Evolutionary conservation across 2,113 vertebrate genomes (phyloP).

Genomic region (Desmodus rotundus): DNA sequence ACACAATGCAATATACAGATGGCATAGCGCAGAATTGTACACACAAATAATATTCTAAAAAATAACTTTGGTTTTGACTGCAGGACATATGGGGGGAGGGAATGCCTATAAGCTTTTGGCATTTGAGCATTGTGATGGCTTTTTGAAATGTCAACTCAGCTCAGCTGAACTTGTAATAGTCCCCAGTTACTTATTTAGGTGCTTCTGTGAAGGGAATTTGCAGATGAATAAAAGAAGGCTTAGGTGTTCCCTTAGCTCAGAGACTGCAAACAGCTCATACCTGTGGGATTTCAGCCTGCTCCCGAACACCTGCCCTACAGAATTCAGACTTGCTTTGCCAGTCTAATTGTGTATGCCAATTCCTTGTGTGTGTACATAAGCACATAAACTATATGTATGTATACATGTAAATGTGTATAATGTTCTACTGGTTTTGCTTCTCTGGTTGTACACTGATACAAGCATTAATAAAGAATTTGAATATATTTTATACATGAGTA

Average conservation of each 20-base stretch:
- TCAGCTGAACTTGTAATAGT: neutral
- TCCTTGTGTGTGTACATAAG: neutral
- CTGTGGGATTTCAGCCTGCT: neutral
- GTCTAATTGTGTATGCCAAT: neutral
- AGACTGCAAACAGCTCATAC: neutral
- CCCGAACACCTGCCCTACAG: neutral
- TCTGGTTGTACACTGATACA: neutral
- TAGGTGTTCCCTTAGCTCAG: neutral
- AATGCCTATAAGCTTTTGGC: neutral
- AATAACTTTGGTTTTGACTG: neutral
- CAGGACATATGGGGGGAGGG: neutral
- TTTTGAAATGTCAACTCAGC: neutral
- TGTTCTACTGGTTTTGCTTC: neutral
- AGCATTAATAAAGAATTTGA: neutral
- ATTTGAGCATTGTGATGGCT: neutral
- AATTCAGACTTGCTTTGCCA: neutral
- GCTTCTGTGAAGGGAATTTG: neutral
- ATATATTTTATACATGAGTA: neutral
- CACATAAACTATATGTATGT: neutral
- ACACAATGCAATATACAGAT: no score
- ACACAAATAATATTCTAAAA: neutral
- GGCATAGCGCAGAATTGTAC: no score
- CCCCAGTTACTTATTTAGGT: neutral
- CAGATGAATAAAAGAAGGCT: neutral
- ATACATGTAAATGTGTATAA: neutral